These are phyloP conservation scores for Ispidina picta DNA, from an alignment of 2,797 vertebrate genomes.

Conservation along the genomic window DNA sequence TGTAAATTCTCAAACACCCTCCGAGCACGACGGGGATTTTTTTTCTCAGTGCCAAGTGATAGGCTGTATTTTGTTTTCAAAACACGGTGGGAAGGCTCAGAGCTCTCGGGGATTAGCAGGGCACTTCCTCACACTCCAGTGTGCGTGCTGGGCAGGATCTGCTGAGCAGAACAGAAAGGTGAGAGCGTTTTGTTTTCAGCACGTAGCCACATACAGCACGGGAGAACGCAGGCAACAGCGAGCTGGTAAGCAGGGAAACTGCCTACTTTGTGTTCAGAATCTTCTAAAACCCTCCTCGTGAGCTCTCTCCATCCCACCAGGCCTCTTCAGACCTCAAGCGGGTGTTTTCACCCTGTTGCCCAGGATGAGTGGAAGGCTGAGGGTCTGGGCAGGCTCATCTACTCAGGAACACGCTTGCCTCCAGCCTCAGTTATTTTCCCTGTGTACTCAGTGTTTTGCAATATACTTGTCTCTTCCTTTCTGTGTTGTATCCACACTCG, in stretches of 20 bases:
- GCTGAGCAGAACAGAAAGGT: neutral
- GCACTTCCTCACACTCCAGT: neutral
- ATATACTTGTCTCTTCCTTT: neutral
- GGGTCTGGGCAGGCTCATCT: neutral
- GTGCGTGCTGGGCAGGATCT: neutral
- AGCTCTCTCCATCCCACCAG: neutral
- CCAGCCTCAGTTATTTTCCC: neutral
- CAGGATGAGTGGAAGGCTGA: neutral
- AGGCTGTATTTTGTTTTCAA: neutral
- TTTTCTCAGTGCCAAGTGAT: neutral
- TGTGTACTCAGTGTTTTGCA: neutral
- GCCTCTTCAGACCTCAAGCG: neutral
- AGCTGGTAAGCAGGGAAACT: neutral
- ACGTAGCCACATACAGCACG: no score
- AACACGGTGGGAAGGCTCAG: neutral
- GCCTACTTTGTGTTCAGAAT: neutral
- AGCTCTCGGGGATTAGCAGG: neutral
- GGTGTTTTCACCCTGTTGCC: neutral
- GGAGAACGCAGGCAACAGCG: neutral
- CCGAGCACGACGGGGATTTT: neutral
- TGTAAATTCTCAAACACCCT: neutral
- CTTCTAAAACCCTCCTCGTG: neutral
- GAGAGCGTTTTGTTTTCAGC: neutral
- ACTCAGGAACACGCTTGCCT: neutral
- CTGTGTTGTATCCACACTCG: neutral